Evolutionary conservation across 2,888 invertebrate genomes (phyloP), one percentile per base, ranked within the genome.

Genomic region (Papilio demoleus): DNA sequence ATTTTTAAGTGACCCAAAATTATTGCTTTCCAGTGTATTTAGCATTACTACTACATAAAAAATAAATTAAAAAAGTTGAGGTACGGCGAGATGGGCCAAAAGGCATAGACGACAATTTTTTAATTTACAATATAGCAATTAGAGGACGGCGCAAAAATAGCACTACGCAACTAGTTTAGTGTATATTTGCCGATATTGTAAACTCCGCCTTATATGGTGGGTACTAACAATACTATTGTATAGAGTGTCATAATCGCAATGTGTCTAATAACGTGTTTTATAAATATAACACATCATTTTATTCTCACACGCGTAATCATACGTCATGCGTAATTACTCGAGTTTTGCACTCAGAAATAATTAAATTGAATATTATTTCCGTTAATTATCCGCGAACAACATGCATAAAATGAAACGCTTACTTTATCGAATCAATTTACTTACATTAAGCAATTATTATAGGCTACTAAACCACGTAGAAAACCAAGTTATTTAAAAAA

Each of bases 171-270:
- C 19, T 22, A 22, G 22, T 22, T 47, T 22, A 11, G 53, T 53
- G 24, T 50, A 50, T 50, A 11, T 6, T 47, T 50, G 22, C 14
- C 14, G 19, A 9, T 31, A 31, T 17, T 56, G 31, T 31, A 31
- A 56, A 56, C 31, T 27, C 53, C 9, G 9, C 53, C 31, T 31
- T 31, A 56, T 31, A 56, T 14, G 31, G 27, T 53, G 27, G 31
- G 53, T 22, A 31, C 31, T 53, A 53, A 53, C 53, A 50, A 50
- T 24, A n/a, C 53, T 2, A n/a, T 53, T 53, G 53, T 31, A 53
- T 31, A 14, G 27, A 14, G n/a, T 24, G 50, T 50, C 50, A 50
- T 50, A 50, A 24, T 50, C 24, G 14, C 24, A 50, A 50, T 24
- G 24, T 50, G 2, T 0, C 5, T 24, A 8, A 8, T 22, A 14